Percentiles rank a stretch among this genome's conserved stretches.
Evolutionary conservation across 2,888 invertebrate genomes (phyloP).

Genomic region (Mylabris sibirica): DNA sequence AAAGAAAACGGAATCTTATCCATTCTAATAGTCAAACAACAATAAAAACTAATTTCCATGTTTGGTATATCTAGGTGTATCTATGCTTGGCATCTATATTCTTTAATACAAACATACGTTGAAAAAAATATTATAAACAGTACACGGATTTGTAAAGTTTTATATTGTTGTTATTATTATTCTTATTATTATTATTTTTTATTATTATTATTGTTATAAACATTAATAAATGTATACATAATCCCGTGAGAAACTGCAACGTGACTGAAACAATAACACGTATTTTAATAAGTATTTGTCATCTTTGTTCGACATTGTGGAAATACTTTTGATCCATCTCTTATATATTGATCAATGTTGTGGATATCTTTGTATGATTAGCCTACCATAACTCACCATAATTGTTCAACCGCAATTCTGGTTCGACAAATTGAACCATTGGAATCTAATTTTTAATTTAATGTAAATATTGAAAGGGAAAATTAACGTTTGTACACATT

Average conservation of each 20-base stretch:
- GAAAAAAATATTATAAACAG: conserved; percentile 18
- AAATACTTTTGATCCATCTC: conserved; percentile 19
- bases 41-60: conserved; percentile 9
- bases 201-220: conserved; percentile 15
- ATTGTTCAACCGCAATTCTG: conserved; percentile 54
- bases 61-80: conserved; percentile 1
- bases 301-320: conserved; percentile 44
- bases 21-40: neutral
- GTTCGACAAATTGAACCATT: conserved; percentile 53
- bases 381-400: conserved; percentile 55
- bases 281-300: conserved; percentile 60
- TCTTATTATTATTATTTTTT: conserved; percentile 17
- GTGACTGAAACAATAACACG: conserved; percentile 63
- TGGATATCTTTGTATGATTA: conserved; percentile 43
- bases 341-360: conserved; percentile 20
- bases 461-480: conserved; percentile 22
- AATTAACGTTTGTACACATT: conserved; percentile 24
- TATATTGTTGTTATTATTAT: conserved; percentile 43
- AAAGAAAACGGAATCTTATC: neutral
- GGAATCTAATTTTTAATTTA: conserved; percentile 36
- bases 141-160: conserved; percentile 47
- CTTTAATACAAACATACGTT: neutral
- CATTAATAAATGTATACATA: conserved; percentile 53
- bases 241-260: conserved; percentile 62
- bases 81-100: conserved; percentile 8